A percentile compares a stretch with the other conserved stretches of the same genome.
These are phyloP conservation scores for Chrosomus eos DNA, from an alignment of 2,797 vertebrate species.

Conservation along the genomic window DNA sequence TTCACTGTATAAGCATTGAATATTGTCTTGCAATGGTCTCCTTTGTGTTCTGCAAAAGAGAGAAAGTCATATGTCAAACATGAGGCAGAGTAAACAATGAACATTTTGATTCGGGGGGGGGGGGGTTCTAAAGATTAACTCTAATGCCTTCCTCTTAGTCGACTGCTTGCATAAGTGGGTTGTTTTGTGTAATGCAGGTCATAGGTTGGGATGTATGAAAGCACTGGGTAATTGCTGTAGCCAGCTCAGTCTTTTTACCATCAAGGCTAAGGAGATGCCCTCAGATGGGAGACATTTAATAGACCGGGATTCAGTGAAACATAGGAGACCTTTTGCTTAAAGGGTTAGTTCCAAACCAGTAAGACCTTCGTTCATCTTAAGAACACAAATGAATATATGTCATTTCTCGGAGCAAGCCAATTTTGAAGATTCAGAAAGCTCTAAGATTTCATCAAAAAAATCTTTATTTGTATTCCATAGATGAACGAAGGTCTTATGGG, in stretches of 20 bases:
- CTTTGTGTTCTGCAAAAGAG: background rate
- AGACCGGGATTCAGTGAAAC: background rate
- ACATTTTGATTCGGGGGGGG: too few species aligned
- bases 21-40: background rate
- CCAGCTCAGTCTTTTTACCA: background rate
- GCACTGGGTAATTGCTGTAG: background rate
- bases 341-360: too few species aligned
- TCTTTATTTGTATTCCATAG: too few species aligned
- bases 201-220: background rate
- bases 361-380: too few species aligned
- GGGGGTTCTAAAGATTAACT: background rate
- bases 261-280: background rate
- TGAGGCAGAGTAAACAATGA: background rate
- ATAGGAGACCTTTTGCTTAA: slow-evolving; percentile 6
- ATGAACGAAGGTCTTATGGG: too few species aligned
- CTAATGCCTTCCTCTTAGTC: background rate
- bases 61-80: background rate
- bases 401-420: too few species aligned
- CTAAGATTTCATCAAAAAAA: too few species aligned
- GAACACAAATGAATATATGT: too few species aligned
- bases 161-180: too few species aligned
- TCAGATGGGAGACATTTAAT: background rate
- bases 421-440: too few species aligned
- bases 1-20: background rate
- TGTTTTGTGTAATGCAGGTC: background rate